Base-by-base conservation (phyloP, 2,113 vertebrate species). In the Brachyistius frenatus region DNA sequence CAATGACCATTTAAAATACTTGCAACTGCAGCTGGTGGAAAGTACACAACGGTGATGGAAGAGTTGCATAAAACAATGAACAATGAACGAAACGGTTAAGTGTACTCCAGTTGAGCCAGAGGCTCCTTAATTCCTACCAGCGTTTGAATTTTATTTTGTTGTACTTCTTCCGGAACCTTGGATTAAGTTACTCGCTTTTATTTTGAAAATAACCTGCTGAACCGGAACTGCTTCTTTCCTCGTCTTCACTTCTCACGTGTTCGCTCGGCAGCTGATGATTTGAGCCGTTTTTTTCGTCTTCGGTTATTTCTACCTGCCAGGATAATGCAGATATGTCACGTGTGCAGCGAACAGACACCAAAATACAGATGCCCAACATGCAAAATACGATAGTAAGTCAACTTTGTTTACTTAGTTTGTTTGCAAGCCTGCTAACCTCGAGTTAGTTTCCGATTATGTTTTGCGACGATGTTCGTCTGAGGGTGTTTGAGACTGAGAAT, bases 311-410 rank as follows among this genome's bases (percentile, higher is more conserved):
- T 60, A 14, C 0, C 4, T 1, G 0, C 1, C 5, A 76, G 58
- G 5, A 94, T 16, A n/a, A 82, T 95, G 95, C 89, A 93, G 74
- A 15, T 94, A 2, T 95, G 95, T 69, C 84, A 53, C 2, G 94
- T 95, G 1, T 95, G 95, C 70, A 86, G 66, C 13, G 93, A 93
- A 2, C 76, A 89, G 2, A 82, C 86, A 3, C 84, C 93, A 9
- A 95, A 95, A 77, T 95, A 95, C 82, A 91, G 76, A 88, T 95
- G 95, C 73, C 95, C 95, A 7, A 78, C 39, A 62, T 95, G 95
- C 84, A 87, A 83, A 85, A 87, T 94, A 67, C 83, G 92, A 95
- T 95, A 95, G 95, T 95, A 86, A 95, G 94, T 95, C 52, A 58
- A 66, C 10, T 15, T 44, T 46, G 23, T 23, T 23, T 23, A 23